Evolutionary conservation across 2,888 invertebrate genomes (phyloP).

Genomic region (Aspidapion aeneum): DNA sequence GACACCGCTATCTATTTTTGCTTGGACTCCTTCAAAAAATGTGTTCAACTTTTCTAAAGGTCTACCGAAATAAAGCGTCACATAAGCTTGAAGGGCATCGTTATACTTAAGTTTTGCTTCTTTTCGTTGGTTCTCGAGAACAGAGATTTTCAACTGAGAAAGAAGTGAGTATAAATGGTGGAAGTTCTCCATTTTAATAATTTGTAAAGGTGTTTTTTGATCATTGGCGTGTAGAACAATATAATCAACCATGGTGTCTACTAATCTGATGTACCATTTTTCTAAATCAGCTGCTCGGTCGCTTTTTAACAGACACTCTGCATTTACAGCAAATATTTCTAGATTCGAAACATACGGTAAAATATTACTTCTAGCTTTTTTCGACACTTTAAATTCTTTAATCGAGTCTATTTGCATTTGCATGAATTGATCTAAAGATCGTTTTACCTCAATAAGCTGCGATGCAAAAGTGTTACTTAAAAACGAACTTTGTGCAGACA

Average conservation of each 20-base stretch:
- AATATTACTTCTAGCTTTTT: constrained; percentile 82
- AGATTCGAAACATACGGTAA: constrained; percentile 86
- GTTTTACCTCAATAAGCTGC: constrained; percentile 81
- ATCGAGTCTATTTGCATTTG: constrained; percentile 77
- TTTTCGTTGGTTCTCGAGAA: constrained; percentile 82
- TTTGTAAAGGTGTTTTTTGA: constrained; percentile 88
- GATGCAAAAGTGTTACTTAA: constrained; percentile 85
- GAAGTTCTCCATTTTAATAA: constrained; percentile 94
- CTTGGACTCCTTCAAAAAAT: constrained; percentile 97
- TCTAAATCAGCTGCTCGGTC: constrained; percentile 87
- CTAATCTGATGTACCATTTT: constrained; percentile 82
- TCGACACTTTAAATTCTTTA: constrained; percentile 69
- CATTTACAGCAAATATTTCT: constrained; percentile 82
- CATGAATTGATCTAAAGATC: constrained; percentile 91
- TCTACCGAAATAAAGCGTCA: constrained; percentile 90
- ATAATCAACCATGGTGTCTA: constrained; percentile 80
- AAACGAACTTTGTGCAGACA: constrained; percentile 86
- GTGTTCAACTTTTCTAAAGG: constrained; percentile 87
- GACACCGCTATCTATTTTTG: constrained; percentile 88
- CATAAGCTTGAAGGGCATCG: constrained; percentile 88
- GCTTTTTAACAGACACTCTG: constrained; percentile 86
- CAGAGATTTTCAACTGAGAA: constrained; percentile 84
- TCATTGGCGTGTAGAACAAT: constrained; percentile 75
- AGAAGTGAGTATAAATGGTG: constrained; percentile 87
- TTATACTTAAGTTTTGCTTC: constrained; percentile 88